Evolutionary conservation across 2,797 vertebrate species (phyloP), one percentile per base, ranked within the genome.

Genomic region (Eremophila alpestris): DNA sequence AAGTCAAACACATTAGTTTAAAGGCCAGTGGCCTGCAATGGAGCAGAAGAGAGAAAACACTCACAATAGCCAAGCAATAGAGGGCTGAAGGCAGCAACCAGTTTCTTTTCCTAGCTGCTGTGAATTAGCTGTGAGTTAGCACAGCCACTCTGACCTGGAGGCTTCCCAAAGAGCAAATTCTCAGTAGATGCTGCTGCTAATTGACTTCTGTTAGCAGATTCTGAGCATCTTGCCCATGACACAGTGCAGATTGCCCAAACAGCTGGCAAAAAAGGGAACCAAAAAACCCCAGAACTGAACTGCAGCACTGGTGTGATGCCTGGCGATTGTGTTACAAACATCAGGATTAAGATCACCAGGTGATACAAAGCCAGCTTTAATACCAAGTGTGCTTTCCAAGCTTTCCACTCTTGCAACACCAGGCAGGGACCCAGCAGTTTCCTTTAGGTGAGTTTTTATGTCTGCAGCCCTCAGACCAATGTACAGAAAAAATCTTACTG

Each of bases 11-110:
- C 46, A 51, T 75, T 30, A 83, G 43, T 62, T 87, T 63, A 90
- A 96, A 96, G 79, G 85, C 58, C 93, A 91, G 69, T 19, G 19
- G 46, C 49, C 65, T 78, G 73, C 74, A 95, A 5, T 30, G 62
- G 43, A 93, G 74, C 65, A 88, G 85, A 93, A 89, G 36, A 63
- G 65, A 86, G 69, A 78, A 90, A 93, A 86, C 27, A 17, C 54
- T 81, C 83, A 46, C 36, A 56, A 56, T 29, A 85, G 56, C 79
- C 82, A 93, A 83, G 71, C 43, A 73, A 70, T 0, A 85, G 56
- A 62, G 16, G 69, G 64, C 49, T 82, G 68, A 74, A 91, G 64
- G 68, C 85, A 94, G 56, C 29, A 85, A 38, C 18, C 45, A 34
- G n/a, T 59, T 80, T 58, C 54, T 76, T 52, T 82, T 17, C 68